A percentile compares a stretch with the other conserved stretches of the same genome.
These are phyloP conservation scores for Helogale parvula DNA, from an alignment of 2,113 vertebrate genomes.

Conservation along the genomic window DNA sequence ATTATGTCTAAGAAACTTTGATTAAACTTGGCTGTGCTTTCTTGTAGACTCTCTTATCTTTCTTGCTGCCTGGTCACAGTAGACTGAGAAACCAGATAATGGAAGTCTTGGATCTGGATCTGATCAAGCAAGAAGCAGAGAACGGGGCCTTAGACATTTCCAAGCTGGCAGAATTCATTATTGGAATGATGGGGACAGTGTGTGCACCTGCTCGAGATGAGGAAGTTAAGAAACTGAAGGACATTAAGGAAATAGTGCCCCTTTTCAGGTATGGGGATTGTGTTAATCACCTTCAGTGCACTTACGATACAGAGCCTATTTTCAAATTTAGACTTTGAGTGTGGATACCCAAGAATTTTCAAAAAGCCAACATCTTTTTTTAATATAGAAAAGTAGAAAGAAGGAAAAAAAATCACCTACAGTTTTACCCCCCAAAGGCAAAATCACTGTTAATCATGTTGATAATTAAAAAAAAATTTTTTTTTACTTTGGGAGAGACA, in stretches of 20 bases:
- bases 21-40: slow-evolving; percentile 67
- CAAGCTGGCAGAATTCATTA: slow-evolving; percentile 92
- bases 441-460: neutral
- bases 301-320: neutral
- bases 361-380: slow-evolving; percentile 14
- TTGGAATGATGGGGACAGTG: slow-evolving; percentile 95
- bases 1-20: slow-evolving; percentile 43
- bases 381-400: slow-evolving; percentile 7
- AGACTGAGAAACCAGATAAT: slow-evolving; percentile 92
- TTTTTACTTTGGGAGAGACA: too few relatives aligned
- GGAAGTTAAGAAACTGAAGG: slow-evolving; percentile 93
- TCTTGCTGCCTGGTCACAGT: slow-evolving; percentile 92
- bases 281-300: neutral
- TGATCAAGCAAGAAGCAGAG: slow-evolving; percentile 98
- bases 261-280: slow-evolving; percentile 91
- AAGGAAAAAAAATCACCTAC: neutral
- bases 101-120: slow-evolving; percentile 93
- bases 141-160: slow-evolving; percentile 94
- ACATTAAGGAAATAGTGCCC: slow-evolving; percentile 91
- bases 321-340: slow-evolving; percentile 21
- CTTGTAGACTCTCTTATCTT: slow-evolving; percentile 92
- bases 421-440: neutral
- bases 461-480: neutral
- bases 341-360: neutral
- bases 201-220: slow-evolving; percentile 95